Evolutionary conservation across 2,888 invertebrate genomes (phyloP), one percentile per base, ranked within the genome.

Genomic region (Cosmia trapezina): DNA sequence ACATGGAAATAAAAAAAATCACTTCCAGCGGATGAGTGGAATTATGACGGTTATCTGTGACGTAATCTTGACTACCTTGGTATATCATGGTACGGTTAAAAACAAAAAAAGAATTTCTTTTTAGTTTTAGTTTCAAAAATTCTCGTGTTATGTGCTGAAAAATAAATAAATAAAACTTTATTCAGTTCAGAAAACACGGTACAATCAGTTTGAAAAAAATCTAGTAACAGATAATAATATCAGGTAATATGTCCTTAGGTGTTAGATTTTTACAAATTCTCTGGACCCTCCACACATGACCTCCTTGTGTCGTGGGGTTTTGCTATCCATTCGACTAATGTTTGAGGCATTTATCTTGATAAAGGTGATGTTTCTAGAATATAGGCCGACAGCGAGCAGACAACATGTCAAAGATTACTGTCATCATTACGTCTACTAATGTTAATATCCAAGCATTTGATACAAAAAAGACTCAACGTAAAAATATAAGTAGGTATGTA

Each of bases 1-100:
- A 22, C 14, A 22, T 37, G 12, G 37, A 17, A 77, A 69, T 22
- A 49, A 41, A 19, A 41, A 12, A 75, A 68, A 49, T 61, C 6
- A 9, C 12, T 61, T 37, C 14, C 1, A 57, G 9, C 54, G 22
- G 28, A 47, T 28, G n/a, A 74, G 22, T 45, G 12, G 14, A 37
- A 67, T 54, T 41, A 45, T 12, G 5, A 22, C 11, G 1, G n/a
- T 53, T 45, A 72, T 51, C 22, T 43, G 12, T 77, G 45, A 57
- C n/a, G 17, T 70, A 4, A 70, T 6, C 22, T 28, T 49, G 5
- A 33, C 14, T 56, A 17, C 33, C 7, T 49, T 28, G 43, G 0
- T 19, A 28, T 22, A 17, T 11, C 22, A 43, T 6, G 14, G n/a
- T 22, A 17, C 22, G 19, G 33, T 11, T 17, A 33, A 17, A 56